A percentile compares a stretch with the other conserved stretches of the same genome.
phyloP scores from a whole-genome alignment of 1,140 invertebrate genomes.

The Gyrodactylus salaris region DNA sequence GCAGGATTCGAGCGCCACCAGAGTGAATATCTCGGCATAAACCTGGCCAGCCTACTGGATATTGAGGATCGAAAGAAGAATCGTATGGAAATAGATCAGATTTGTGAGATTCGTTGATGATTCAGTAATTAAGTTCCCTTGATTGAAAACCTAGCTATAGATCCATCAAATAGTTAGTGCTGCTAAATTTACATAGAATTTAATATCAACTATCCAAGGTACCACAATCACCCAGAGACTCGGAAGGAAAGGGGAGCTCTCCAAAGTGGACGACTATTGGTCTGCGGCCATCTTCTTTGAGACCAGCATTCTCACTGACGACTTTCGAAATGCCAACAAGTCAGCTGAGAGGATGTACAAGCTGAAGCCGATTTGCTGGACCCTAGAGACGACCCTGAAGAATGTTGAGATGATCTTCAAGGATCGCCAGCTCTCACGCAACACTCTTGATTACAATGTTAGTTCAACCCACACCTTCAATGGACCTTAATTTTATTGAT shows the following conservation, averaged over 20 bases:
- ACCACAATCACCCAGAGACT: constrained; percentile 16
- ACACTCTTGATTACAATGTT: neutral
- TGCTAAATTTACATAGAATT: neutral
- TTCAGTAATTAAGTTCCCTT: too few species aligned
- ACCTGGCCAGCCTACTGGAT: constrained; percentile 80
- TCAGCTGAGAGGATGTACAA: constrained; percentile 95
- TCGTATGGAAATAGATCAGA: constrained; percentile 47
- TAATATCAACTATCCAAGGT: neutral
- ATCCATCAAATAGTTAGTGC: too few species aligned
- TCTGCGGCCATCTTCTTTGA: constrained; percentile 98
- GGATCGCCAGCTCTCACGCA: constrained; percentile 34
- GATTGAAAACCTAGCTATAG: too few species aligned
- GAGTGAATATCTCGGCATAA: constrained; percentile 94
- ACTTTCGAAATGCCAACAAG: constrained; percentile 79
- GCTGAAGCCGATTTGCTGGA: constrained; percentile 89
- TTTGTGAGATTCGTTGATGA: too few species aligned
- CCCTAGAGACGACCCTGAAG: constrained; percentile 79
- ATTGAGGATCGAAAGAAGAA: constrained; percentile 37
- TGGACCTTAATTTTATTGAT: neutral
- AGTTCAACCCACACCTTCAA: neutral
- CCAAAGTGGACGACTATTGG: constrained; percentile 79
- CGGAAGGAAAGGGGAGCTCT: constrained; percentile 73
- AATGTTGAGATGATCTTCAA: constrained; percentile 79
- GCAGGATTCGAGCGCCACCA: constrained; percentile 85
- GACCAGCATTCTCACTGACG: constrained; percentile 76